Evolutionary conservation across 2,888 invertebrate genomes (phyloP), one percentile per base, ranked within the genome.

Genomic region (Agonum fuliginosum): DNA sequence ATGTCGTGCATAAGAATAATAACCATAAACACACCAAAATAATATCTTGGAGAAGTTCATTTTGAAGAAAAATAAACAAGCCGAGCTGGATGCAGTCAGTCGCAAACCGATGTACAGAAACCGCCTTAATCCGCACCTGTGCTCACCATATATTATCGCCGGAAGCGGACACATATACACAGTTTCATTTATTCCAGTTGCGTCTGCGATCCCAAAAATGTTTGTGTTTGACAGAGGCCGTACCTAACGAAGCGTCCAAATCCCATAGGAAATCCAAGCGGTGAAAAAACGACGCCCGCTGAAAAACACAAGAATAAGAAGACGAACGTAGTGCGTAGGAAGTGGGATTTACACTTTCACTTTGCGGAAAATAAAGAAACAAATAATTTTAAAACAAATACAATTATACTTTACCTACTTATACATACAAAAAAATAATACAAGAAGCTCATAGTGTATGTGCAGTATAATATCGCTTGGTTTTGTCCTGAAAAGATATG

Each of bases 161-260:
- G 27, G 74, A 46, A 74, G 74, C 77, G 65, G 78, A 51, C 77
- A 78, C 69, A 78, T 74, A 70, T 78, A 78, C 75, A 78, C 73
- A 76, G 73, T 78, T 78, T 81, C 76, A 80, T 80, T 80, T 82
- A 83, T 83, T 83, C 83, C 81, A 81, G 78, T 79, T 80, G 82
- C 80, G 82, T 81, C 80, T 81, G 82, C 82, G 81, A 82, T 82
- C 82, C 82, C 80, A 78, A 80, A 82, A 83, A 83, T 84, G 83
- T 83, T 84, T 84, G 83, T 82, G 81, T 83, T 83, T 83, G 83
- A 84, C 84, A 83, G 83, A 80, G 80, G 80, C 80, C 82, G 81
- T 83, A 70, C 43, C 70, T 84, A 84, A 84, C 84, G 84, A 84
- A 84, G 84, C 84, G 83, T 83, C 82, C 81, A 80, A 77, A 82